Evolutionary conservation across 2,113 vertebrate genomes (phyloP).

Genomic region (Mirza zaza): DNA sequence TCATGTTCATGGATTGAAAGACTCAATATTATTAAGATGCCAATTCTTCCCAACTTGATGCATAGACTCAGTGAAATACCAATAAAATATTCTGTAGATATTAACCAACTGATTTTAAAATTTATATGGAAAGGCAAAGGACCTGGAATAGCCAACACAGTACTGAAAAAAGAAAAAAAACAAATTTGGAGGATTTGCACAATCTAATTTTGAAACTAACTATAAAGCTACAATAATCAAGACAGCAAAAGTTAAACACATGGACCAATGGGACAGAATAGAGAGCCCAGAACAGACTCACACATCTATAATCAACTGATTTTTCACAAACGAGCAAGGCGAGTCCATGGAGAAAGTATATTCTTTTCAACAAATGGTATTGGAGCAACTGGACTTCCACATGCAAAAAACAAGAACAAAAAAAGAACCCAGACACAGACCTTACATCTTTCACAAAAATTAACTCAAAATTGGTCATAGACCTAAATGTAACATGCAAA

Average conservation of each 20-base stretch:
- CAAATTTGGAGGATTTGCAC: neutral
- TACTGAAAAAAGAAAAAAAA: neutral
- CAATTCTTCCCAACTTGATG: neutral
- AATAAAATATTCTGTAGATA: neutral
- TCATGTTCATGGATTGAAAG: neutral
- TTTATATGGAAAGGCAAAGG: neutral
- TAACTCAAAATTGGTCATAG: neutral
- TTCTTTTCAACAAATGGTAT: neutral
- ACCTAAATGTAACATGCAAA: neutral
- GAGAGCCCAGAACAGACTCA: neutral
- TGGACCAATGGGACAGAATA: neutral
- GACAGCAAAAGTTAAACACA: neutral
- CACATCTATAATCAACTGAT: neutral
- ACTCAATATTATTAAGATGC: neutral
- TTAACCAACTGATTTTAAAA: constrained; percentile 16
- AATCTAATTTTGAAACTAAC: neutral
- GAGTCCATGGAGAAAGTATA: neutral
- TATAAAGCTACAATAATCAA: neutral
- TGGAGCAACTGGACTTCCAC: neutral
- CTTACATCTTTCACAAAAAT: neutral
- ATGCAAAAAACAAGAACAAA: neutral
- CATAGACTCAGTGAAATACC: neutral
- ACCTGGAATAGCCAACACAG: neutral
- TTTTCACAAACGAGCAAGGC: neutral
- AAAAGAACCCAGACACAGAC: neutral